Evolutionary conservation across 2,797 vertebrate species (phyloP).

Genomic region (Clarias platycephalus): DNA sequence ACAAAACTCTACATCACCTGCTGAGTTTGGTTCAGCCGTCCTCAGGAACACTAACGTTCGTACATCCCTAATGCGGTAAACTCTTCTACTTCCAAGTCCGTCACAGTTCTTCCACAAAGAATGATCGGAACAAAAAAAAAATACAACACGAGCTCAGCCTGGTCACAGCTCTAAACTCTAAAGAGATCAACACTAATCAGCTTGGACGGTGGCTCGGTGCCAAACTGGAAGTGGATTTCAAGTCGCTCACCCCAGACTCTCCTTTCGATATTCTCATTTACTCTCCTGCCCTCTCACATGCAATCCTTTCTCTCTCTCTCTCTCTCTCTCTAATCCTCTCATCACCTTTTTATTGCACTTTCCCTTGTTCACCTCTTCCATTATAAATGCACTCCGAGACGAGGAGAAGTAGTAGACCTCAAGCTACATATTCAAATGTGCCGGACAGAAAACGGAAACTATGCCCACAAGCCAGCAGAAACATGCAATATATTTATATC

Average conservation of each 20-base stretch:
- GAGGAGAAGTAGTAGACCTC: constrained; percentile 9
- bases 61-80: constrained; percentile 33
- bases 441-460: constrained; percentile 12
- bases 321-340: constrained; percentile 11
- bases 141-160: constrained; percentile 61
- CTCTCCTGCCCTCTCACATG: constrained; percentile 18
- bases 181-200: constrained; percentile 79
- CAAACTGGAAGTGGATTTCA: constrained; percentile 74
- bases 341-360: constrained; percentile 28
- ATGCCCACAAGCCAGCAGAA: neutral
- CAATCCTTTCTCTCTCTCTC: neutral
- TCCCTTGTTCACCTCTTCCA: constrained; percentile 10
- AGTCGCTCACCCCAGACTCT: constrained; percentile 51
- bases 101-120: constrained; percentile 41
- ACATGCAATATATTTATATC: neutral
- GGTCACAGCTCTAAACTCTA: constrained; percentile 73
- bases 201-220: constrained; percentile 73
- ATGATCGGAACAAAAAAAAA: constrained; percentile 22
- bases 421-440: neutral
- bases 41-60: constrained; percentile 25
- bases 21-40: constrained; percentile 24
- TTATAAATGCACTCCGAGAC: neutral
- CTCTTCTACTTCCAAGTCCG: neutral
- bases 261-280: constrained; percentile 35
- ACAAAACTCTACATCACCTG: constrained; percentile 46